Conservation (phyloP, 2,113 vertebrate species). For the Crotalus helleri region DNA sequence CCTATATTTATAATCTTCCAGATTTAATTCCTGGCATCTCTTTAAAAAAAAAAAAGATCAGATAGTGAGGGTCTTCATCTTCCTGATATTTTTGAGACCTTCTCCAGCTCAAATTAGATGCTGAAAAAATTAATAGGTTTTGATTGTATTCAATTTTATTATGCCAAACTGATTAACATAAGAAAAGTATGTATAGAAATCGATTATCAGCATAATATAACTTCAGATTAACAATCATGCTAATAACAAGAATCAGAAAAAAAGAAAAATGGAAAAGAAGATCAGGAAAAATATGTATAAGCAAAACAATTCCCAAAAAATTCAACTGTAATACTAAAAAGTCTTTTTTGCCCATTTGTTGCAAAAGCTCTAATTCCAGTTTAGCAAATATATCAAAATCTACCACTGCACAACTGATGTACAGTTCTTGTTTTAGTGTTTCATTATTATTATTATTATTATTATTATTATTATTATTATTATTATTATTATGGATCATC, state of each 20-base stretch:
- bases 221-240: neutral
- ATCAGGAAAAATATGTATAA: neutral
- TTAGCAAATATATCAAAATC: neutral
- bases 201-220: neutral
- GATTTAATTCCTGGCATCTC: neutral
- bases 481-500: too few species aligned
- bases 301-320: neutral
- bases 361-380: neutral
- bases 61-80: neutral
- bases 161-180: neutral
- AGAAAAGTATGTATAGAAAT: neutral
- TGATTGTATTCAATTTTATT: neutral
- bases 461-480: too few species aligned
- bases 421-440: neutral
- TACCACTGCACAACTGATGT: neutral
- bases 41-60: neutral
- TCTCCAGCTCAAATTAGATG: neutral
- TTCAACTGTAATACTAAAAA: neutral
- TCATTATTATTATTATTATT: too few species aligned
- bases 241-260: neutral
- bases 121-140: neutral
- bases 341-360: neutral
- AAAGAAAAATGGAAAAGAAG: neutral
- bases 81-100: neutral
- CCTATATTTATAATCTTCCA: neutral